phyloP scores from a whole-genome alignment of 2,113 vertebrate species.

The Pelobates fuscus region DNA sequence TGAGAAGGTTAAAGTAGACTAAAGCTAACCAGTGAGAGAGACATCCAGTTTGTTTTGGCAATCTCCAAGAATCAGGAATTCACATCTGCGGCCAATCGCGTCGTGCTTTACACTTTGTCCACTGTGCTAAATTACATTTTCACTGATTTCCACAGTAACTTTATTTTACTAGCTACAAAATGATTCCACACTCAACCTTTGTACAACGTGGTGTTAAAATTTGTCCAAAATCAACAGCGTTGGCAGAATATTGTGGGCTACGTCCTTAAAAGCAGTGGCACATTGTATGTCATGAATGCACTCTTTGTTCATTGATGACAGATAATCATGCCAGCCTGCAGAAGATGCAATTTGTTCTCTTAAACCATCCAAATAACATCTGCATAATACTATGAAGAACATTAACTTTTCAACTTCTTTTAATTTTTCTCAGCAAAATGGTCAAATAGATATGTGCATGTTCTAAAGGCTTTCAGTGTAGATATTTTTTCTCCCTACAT shows the following conservation, averaged over 20 bases:
- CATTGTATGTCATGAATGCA: constrained; percentile 32
- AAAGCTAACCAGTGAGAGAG: constrained; percentile 13
- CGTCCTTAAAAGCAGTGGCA: constrained; percentile 13
- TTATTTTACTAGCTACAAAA: constrained; percentile 33
- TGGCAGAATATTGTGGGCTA: constrained; percentile 19
- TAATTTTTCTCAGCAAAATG: no score
- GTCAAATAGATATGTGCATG: no score
- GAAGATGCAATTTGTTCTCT: constrained; percentile 11
- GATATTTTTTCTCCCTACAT: no score
- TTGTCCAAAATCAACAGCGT: constrained; percentile 39
- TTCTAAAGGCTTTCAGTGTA: no score
- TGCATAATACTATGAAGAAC: not conserved
- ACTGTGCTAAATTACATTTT: constrained; percentile 19
- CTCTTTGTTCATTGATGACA: constrained; percentile 31
- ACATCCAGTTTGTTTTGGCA: constrained; percentile 39
- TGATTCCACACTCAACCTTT: constrained; percentile 17
- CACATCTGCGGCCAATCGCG: not conserved
- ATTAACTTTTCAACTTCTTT: no score
- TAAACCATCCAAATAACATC: not conserved
- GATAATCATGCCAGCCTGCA: constrained; percentile 16
- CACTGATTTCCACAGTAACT: constrained; percentile 26
- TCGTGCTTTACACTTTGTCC: constrained; percentile 22
- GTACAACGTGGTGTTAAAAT: not conserved
- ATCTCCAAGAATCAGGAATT: constrained; percentile 29
- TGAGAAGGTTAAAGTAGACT: constrained; percentile 13